A percentile compares a stretch with the other conserved stretches of the same genome.
These are phyloP conservation scores for Octodonta nipae DNA, from an alignment of 2,888 invertebrate species.

Conservation along the genomic window DNA sequence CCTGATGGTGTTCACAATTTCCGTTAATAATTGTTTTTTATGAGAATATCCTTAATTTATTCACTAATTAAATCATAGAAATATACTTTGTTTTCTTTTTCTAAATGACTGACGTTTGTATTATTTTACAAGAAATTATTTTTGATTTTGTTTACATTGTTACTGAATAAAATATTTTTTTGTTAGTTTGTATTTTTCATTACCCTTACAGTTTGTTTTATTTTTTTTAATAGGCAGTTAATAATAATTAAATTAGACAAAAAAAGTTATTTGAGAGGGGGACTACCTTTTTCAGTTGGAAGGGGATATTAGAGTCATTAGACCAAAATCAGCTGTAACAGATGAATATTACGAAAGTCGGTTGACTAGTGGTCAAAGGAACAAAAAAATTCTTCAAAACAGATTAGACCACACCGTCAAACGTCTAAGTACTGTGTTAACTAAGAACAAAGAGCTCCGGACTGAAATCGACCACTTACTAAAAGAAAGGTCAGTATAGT, in stretches of 20 bases:
- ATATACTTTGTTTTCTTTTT: no score
- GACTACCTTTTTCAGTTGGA: slow-evolving; percentile 29
- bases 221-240: no score
- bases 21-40: no score
- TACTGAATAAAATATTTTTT: no score
- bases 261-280: background rate
- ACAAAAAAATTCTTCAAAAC: slow-evolving; percentile 56
- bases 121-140: no score
- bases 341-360: slow-evolving; percentile 38
- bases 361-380: slow-evolving; percentile 39
- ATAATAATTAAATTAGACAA: no score
- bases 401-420: slow-evolving; percentile 62
- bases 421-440: slow-evolving; percentile 60
- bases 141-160: no score
- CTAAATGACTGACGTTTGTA: no score
- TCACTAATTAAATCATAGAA: no score
- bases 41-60: no score
- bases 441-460: slow-evolving; percentile 58
- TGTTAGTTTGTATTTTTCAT: no score
- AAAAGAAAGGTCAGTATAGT: slow-evolving; percentile 51
- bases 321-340: slow-evolving; percentile 33
- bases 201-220: background rate
- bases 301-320: slow-evolving; percentile 33
- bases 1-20: no score
- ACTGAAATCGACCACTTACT: slow-evolving; percentile 70